Evolutionary conservation across 2,797 vertebrate genomes (phyloP), one percentile per base, ranked within the genome.

Genomic region (Phataginus tricuspis): DNA sequence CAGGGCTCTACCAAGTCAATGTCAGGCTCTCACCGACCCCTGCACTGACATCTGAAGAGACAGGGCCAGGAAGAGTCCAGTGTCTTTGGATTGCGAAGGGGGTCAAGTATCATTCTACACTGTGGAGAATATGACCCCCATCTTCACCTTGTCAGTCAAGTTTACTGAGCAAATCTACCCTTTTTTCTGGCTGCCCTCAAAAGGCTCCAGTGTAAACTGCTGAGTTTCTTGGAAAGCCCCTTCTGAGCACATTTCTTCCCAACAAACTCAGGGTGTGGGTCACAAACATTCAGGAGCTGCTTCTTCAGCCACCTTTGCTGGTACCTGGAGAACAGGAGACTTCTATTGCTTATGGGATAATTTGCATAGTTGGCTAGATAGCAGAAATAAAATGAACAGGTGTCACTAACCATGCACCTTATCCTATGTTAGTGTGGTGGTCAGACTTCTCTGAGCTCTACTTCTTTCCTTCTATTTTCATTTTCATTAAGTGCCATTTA

Each of bases 151-250:
- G 96, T 98, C 96, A 14, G 96, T 98, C 29, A 96, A 96, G 2
- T 99, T 99, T 96, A 97, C 97, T 11, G 98, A 99, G 97, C 98
- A 98, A 1, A 98, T 98, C 39, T 99, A 98, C 90, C 98, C 98
- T 1, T 99, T 99, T 96, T 99, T 99, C 93, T 72, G 19, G 72
- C 59, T 72, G 59, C 31, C 66, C 74, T 94, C 61, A 34, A 78
- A 93, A 64, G 7, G 39, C 16, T 27, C 75, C 51, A 51, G 45
- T 14, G 31, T 93, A 61, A 63, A 55, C 7, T 34, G 94, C 37
- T 72, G 37, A 45, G 45, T 45, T 34, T 59, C 88, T 18, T 89
- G 53, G 12, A 18, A 79, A 88, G 37, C 42, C 79, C 27, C 27
- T 37, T 84, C 21, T 90, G 55, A 94, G 13, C 13, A 49, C n/a